These are phyloP conservation scores for Hemicrepidius hirtus DNA, from an alignment of 2,888 invertebrate species.

Conservation along the genomic window DNA sequence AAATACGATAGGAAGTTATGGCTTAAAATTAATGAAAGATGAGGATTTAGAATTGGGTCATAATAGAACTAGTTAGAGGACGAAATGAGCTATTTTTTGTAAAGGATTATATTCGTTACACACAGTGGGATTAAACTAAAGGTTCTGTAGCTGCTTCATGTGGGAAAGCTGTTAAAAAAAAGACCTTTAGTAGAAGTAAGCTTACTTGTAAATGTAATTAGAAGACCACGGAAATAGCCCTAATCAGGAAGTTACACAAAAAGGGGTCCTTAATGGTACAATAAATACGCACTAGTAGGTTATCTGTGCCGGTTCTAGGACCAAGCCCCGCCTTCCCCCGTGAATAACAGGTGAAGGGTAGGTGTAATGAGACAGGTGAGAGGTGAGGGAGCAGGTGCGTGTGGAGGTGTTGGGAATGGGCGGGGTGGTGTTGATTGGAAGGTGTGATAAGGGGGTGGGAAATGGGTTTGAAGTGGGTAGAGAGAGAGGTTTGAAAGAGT, in stretches of 20 bases:
- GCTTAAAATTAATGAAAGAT: slow-evolving; percentile 1
- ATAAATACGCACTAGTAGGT: too few relatives aligned
- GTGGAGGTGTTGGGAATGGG: too few relatives aligned
- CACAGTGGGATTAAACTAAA: slow-evolving; percentile 31
- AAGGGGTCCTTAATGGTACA: slow-evolving; percentile 32
- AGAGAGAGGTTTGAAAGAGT: too few relatives aligned
- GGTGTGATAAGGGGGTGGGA: too few relatives aligned
- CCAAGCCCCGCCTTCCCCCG: too few relatives aligned
- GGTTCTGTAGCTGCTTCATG: slow-evolving; percentile 31
- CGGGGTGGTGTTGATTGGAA: too few relatives aligned
- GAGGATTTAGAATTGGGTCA: neutral
- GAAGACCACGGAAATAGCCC: slow-evolving; percentile 31
- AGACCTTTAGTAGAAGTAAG: slow-evolving; percentile 29
- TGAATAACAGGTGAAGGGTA: too few relatives aligned
- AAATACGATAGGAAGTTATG: too few relatives aligned
- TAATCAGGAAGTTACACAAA: slow-evolving; percentile 36
- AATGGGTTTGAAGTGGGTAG: too few relatives aligned
- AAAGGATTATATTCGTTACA: slow-evolving; percentile 37
- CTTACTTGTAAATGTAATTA: slow-evolving; percentile 45
- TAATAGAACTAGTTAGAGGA: slow-evolving; percentile 27
- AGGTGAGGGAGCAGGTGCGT: too few relatives aligned
- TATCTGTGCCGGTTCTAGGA: too few relatives aligned
- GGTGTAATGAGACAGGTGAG: too few relatives aligned
- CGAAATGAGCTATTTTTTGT: slow-evolving; percentile 27
- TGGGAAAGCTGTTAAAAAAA: slow-evolving; percentile 34